A percentile compares a stretch with the other conserved stretches of the same genome.
phyloP scores from a whole-genome alignment of 2,797 vertebrate genomes.

The Clarias laeviceps region DNA sequence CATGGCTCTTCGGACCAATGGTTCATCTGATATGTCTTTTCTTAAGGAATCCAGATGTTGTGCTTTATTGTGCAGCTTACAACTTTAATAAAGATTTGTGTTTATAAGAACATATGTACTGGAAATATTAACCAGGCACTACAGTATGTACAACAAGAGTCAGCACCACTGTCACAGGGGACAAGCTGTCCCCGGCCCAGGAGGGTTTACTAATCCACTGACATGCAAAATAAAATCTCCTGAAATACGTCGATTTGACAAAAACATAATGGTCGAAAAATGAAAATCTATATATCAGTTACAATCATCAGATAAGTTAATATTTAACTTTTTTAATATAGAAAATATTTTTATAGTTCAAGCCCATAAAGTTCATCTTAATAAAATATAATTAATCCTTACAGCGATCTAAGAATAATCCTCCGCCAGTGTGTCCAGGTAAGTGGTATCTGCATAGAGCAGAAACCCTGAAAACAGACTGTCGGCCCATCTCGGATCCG shows the following conservation, averaged over 20 bases:
- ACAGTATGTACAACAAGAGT: neutral
- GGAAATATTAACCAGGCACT: neutral
- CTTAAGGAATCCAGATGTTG: neutral
- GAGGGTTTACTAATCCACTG: neutral
- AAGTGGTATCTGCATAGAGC: slow-evolving; percentile 92
- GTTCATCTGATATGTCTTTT: neutral
- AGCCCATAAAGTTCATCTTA: neutral
- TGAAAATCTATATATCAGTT: neutral
- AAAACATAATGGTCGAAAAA: neutral
- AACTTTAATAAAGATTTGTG: neutral
- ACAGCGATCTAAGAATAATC: slow-evolving; percentile 70
- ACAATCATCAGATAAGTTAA: slow-evolving; percentile 7
- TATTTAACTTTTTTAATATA: neutral
- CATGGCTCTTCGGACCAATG: neutral
- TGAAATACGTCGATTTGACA: neutral
- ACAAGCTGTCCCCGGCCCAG: neutral
- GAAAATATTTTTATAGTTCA: neutral
- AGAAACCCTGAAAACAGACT: slow-evolving; percentile 97
- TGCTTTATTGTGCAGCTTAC: neutral
- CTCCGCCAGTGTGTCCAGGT: slow-evolving; percentile 87
- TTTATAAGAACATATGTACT: neutral
- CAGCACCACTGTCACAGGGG: neutral
- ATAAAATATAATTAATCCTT: slow-evolving; percentile 1
- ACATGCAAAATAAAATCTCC: neutral
- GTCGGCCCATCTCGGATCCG: slow-evolving; percentile 92